Conservation (phyloP, 2,888 invertebrate species). For the Nematopogon swammerdamellus region DNA sequence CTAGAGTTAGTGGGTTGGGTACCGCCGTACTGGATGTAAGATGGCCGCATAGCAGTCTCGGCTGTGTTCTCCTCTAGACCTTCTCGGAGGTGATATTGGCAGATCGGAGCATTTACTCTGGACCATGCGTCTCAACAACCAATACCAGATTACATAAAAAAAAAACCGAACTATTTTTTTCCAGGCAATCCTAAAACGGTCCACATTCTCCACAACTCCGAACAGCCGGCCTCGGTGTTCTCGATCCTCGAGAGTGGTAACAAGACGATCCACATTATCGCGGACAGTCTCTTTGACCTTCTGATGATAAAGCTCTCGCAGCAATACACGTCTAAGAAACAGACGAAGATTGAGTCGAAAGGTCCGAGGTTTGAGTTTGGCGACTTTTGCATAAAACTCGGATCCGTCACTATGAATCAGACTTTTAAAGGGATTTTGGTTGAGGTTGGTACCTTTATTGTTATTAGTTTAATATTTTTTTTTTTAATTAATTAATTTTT, state of each 20-base stretch:
- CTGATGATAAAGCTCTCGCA: constrained; percentile 86
- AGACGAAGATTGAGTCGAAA: constrained; percentile 84
- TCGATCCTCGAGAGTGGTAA: constrained; percentile 85
- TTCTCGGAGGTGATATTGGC: too few relatives aligned
- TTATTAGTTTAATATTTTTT: too few relatives aligned
- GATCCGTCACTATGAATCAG: constrained; percentile 88
- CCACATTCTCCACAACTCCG: constrained; percentile 93
- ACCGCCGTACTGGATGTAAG: too few relatives aligned
- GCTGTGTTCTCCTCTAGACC: too few relatives aligned
- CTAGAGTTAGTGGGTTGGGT: too few relatives aligned
- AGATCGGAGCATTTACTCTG: too few relatives aligned
- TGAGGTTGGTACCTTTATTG: constrained; percentile 58
- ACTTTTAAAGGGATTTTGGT: constrained; percentile 91
- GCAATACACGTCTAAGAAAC: constrained; percentile 87
- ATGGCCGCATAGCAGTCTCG: too few relatives aligned
- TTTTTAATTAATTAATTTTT: neutral
- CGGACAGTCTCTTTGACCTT: constrained; percentile 87
- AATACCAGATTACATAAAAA: too few relatives aligned
- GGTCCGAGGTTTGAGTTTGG: constrained; percentile 84
- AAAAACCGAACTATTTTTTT: too few relatives aligned
- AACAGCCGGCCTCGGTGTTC: constrained; percentile 93
- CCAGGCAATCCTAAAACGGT: constrained; percentile 76
- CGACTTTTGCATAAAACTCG: constrained; percentile 92
- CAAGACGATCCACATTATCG: constrained; percentile 83
- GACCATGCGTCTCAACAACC: too few relatives aligned